Base-by-base conservation (phyloP, 2,888 invertebrate genomes). In the Seira ritae region DNA sequence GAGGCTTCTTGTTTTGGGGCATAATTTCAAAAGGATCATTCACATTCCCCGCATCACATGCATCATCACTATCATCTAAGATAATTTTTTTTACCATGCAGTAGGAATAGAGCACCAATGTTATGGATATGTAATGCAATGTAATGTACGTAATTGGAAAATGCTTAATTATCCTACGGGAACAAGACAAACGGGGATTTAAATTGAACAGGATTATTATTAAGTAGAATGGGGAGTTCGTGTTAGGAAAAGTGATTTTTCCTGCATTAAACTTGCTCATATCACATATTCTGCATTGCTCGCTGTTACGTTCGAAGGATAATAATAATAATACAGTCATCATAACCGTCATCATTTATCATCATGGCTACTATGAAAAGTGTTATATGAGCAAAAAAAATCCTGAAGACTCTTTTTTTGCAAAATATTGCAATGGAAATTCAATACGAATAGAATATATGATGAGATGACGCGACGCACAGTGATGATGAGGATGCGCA, bases 321-420 rank as follows among this genome's bases (percentile, higher is more conserved):
- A 50, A 50, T 20, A 60, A 42, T 73, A 62, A 73, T 65, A 73
- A 65, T 73, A 42, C 37, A 74, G 46, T 74, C 74, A 67, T 74
- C 42, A 42, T 66, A 22, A 74, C 65, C 42, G 23, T 42, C 67
- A 67, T 46, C 67, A 50, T 66, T 74, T 46, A 74, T 74, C 50
- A 74, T 66, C 17, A 42, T 50, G 15, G 50, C 17, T 50, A 50
- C 50, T n/a, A 31, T 31, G 31, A 8, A 31, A 31, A 31, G 31
- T 31, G 8, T 31, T 31, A 31, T 31, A 31, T 31, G 31, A 31
- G 31, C 31, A 31, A 31, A 31, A 31, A 31, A 31, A 31, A 31
- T 50, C 17, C 12, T 50, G 50, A 50, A 15, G 50, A 50, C 2
- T 50, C 50, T 2, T 50, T n/a, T 50, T 50, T n/a, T n/a, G 15